Base-by-base conservation (phyloP, 2,888 invertebrate species). In the Plebejus anna region DNA sequence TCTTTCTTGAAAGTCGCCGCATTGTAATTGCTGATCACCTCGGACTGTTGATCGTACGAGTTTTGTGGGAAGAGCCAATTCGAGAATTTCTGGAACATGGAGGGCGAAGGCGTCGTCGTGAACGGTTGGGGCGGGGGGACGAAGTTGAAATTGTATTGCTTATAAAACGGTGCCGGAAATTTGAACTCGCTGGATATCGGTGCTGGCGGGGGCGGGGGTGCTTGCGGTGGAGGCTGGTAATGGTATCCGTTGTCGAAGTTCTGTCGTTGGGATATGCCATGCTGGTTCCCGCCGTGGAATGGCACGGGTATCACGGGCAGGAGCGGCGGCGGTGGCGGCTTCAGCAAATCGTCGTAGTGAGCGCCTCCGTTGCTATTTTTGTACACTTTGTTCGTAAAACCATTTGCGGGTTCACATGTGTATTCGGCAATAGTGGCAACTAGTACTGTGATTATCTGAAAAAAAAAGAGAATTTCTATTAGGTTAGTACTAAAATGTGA, bases 61-160 rank as follows among this genome's bases (percentile, higher is more conserved):
- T 88, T 85, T 82, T 90, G 89, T 81, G 96, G 94, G 81, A 95
- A 95, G 0, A 96, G 85, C 96, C 96, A 96, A 70, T 90, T 94
- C 51, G 95, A 94, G 7, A 96, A 87, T 87, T 94, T 95, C 78
- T 95, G 94, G 76, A 96, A 94, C 80, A 96, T 90, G 2, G 95
- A 91, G n/a, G 94, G 91, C 0, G 92, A 87, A 6, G 93, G 86
- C 4, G 94, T 91, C 0, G 90, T 87, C 66, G 89, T 83, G 77
- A 92, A 89, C 5, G 92, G 89, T 81, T 93, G 92, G 0, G 94
- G 94, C 61, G 89, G 86, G 42, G 93, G 92, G 3, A 92, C 90
- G 77, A 92, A 93, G 80, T 93, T 91, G 76, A 92, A 94, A 81
- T 88, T 94, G 79, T 91, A 93, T 80, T 92, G 93, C 81, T 91